Evolutionary conservation across 2,797 vertebrate species (phyloP).

Genomic region (Buphagus erythrorhynchus): DNA sequence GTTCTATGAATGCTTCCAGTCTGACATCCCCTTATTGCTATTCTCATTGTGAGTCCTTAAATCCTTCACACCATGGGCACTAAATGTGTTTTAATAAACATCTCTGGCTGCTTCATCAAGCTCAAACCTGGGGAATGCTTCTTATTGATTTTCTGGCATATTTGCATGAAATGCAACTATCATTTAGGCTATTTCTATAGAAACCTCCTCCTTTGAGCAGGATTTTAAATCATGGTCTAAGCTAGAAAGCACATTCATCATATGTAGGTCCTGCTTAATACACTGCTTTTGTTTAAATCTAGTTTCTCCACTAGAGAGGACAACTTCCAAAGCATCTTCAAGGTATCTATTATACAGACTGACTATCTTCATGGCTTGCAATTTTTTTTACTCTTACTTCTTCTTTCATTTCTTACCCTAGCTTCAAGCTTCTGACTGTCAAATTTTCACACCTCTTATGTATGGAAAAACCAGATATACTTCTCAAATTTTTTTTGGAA

Average conservation of each 20-base stretch:
- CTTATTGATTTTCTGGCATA: neutral
- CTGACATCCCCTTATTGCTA: neutral
- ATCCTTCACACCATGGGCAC: neutral
- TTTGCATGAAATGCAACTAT: neutral
- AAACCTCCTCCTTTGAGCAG: neutral
- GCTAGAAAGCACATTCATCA: neutral
- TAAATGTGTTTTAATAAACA: neutral
- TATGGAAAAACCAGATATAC: rapidly evolving
- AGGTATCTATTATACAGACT: neutral
- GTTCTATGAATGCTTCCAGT: neutral
- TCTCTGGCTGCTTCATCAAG: neutral
- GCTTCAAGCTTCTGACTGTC: neutral
- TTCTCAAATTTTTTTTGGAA: neutral
- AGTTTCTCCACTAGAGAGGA: neutral
- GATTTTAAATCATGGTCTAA: neutral
- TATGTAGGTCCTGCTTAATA: neutral
- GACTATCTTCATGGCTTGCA: neutral
- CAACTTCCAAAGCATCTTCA: neutral
- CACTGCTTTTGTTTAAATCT: neutral
- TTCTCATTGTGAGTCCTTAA: neutral
- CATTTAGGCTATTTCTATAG: neutral
- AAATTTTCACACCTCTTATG: neutral
- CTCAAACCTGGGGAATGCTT: rapidly evolving
- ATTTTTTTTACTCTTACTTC: neutral
- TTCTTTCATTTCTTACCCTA: neutral